Base-by-base conservation (phyloP, 2,888 invertebrate genomes). In the Cosmopolites sordidus region DNA sequence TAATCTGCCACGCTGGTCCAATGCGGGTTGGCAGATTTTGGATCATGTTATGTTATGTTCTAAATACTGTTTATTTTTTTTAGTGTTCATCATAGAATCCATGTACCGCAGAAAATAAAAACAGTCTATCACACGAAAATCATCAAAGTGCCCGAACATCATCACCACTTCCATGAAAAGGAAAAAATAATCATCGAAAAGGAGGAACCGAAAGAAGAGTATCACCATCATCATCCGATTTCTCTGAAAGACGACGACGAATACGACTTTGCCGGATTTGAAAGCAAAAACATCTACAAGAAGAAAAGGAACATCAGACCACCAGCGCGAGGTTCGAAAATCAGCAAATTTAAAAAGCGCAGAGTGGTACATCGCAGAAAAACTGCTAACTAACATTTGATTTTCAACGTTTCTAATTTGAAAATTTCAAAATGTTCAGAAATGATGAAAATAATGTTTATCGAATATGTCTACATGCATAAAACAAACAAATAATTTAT, bases 121-220 rank as follows among this genome's bases (percentile, higher is more conserved):
- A 73, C 71, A 2, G 60, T 73, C 15, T 70, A 71, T 58, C 68
- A 68, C 48, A 73, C 73, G 1, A 72, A 73, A 63, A 64, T 70
- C 39, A 58, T 73, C 9, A 73, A 73, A 62, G 66, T 73, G 2
- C 73, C 73, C 0, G 69, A 72, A 56, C 73, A 73, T 50, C 73
- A 73, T 50, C 73, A 73, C 51, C 66, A 73, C 56, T 66, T 67
- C 48, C 68, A 68, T 45, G 69, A 72, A 50, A 71, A 70, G 42
- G 67, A 70, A 40, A 72, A 71, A 47, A 56, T 66, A 9, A 60
- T 68, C 17, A 58, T 58, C 4, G 45, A 60, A 27, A 61, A 61
- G 39, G 59, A 58, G 6, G 52, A 55, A 9, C 52, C 53, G 16
- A 49, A 61, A 33, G 47, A 56, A 6, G 55, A 56, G 27, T 8